Conservation (phyloP, 1,140 invertebrate species). For the Sipha flava region DNA sequence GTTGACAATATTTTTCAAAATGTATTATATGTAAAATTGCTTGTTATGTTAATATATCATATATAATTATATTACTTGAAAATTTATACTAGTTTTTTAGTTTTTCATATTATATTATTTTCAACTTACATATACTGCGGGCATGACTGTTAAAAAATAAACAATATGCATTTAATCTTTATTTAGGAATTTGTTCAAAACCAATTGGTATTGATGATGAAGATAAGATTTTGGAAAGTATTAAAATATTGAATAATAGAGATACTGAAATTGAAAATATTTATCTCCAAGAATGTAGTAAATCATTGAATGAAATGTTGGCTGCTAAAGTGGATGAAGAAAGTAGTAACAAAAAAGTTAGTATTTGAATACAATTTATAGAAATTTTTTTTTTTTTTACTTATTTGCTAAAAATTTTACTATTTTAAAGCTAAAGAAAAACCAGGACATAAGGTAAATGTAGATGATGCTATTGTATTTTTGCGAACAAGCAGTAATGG, state of each 20-base stretch:
- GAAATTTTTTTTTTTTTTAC: neutral
- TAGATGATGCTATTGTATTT: slow-evolving; percentile 82
- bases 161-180: neutral
- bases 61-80: too few species aligned
- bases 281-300: slow-evolving; percentile 68
- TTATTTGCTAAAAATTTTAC: neutral
- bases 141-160: too few species aligned
- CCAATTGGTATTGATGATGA: slow-evolving; percentile 90
- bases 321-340: slow-evolving; percentile 71
- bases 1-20: too few species aligned
- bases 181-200: slow-evolving; percentile 54
- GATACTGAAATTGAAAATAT: slow-evolving; percentile 62
- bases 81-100: too few species aligned
- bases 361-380: slow-evolving; percentile 8
- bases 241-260: slow-evolving; percentile 67
- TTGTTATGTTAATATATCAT: too few species aligned
- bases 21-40: too few species aligned
- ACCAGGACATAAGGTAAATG: slow-evolving; percentile 61
- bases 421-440: slow-evolving; percentile 56
- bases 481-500: slow-evolving; percentile 64
- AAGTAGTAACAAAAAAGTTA: slow-evolving; percentile 48
- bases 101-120: too few species aligned
- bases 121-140: too few species aligned
- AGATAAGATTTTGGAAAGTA: slow-evolving; percentile 80
- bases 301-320: slow-evolving; percentile 78